These are phyloP conservation scores for Panagrolaimus sp. DNA, from an alignment of 1,140 invertebrate species.

Conservation along the genomic window DNA sequence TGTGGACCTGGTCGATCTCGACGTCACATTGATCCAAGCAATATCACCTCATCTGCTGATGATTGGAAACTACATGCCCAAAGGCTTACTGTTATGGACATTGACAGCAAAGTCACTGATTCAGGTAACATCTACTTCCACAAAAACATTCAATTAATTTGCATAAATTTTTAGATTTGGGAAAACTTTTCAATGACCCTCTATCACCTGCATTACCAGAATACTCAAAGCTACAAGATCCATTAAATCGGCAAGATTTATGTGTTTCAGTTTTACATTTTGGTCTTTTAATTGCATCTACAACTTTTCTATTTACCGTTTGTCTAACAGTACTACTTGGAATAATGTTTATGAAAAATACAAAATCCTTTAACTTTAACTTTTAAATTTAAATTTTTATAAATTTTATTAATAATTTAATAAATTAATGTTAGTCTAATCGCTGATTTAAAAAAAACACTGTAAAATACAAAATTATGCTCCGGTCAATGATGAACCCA, in stretches of 20 bases:
- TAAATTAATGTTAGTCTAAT: no score
- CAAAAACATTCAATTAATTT: not conserved
- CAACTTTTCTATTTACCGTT: constrained; percentile 26
- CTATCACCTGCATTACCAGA: not conserved
- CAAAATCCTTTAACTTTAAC: no score
- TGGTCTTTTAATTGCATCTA: constrained; percentile 23
- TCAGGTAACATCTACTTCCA: not conserved
- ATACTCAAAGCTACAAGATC: not conserved
- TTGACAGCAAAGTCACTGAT: constrained; percentile 7
- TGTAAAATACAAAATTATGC: no score
- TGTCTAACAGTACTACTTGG: constrained; percentile 12
- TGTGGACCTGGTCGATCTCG: not conserved
- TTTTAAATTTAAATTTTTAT: no score
- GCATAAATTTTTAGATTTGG: not conserved
- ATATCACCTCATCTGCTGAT: not conserved
- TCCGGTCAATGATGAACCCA: no score
- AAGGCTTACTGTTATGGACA: constrained; percentile 23
- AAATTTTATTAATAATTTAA: no score
- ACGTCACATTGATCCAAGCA: not conserved
- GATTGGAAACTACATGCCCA: constrained; percentile 25
- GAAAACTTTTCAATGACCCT: constrained; percentile 12
- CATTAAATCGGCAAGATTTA: not conserved
- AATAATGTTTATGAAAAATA: not conserved
- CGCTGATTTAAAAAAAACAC: no score
- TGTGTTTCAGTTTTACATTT: constrained; percentile 23